Conservation (phyloP, 53 echinoderm and acorn worm genomes). For the Pentamera pediparva region DNA sequence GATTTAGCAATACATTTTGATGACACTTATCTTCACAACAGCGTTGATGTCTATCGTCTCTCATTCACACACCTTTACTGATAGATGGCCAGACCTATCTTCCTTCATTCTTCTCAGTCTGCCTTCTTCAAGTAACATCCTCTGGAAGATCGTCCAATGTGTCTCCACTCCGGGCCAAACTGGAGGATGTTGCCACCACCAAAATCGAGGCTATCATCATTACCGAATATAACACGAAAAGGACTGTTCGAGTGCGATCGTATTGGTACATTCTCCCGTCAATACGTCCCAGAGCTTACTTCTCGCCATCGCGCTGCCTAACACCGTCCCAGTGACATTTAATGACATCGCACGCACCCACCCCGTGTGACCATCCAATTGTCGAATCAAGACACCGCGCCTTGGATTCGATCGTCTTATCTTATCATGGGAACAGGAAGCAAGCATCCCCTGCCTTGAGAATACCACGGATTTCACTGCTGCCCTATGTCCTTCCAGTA, state of each 20-base stretch:
- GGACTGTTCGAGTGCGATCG: constrained; percentile 31
- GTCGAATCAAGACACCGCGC: constrained; percentile 35
- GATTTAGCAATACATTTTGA: too few species aligned
- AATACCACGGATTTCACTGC: constrained; percentile 73
- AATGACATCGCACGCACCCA: constrained; percentile 83
- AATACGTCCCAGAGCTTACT: constrained; percentile 81
- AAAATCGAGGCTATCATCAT: not conserved
- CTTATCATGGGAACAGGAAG: constrained; percentile 87
- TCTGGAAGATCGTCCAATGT: too few species aligned
- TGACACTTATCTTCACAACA: too few species aligned
- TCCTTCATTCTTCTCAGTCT: not conserved
- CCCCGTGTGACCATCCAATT: constrained; percentile 64
- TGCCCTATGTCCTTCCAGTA: constrained; percentile 72
- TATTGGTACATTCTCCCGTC: constrained; percentile 82
- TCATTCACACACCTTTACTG: too few species aligned
- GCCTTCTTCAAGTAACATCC: not conserved
- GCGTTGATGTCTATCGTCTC: too few species aligned
- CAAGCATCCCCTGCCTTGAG: constrained; percentile 86
- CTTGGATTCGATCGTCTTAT: constrained; percentile 70
- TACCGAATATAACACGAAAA: not conserved
- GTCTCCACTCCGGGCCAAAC: not conserved
- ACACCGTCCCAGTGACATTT: constrained; percentile 61
- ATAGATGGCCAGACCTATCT: not conserved
- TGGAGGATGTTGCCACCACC: constrained; percentile 9
- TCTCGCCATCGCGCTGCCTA: constrained; percentile 77